Evolutionary conservation across 2,888 invertebrate genomes (phyloP).

Genomic region (Galeopsomyia nigrocyanea): DNA sequence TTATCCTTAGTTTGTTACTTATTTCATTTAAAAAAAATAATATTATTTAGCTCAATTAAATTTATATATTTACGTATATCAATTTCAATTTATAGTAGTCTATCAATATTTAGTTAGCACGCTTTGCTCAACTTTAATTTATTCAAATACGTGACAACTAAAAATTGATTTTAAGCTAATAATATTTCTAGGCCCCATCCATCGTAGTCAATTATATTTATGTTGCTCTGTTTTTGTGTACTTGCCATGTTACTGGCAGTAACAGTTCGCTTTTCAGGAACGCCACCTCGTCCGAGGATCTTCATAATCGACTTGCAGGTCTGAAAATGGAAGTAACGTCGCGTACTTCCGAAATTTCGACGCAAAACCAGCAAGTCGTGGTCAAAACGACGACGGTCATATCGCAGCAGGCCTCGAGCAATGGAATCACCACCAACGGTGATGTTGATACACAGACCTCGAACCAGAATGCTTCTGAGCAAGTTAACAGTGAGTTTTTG

Average conservation of each 20-base stretch:
- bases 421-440: constrained; percentile 64
- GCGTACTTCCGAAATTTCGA: constrained; percentile 65
- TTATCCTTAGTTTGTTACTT: neutral
- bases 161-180: no score
- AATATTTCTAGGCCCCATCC: no score
- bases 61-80: constrained; percentile 15
- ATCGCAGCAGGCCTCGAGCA: constrained; percentile 62
- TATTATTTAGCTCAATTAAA: neutral
- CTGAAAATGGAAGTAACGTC: constrained; percentile 68
- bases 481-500: constrained; percentile 65
- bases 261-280: constrained; percentile 68
- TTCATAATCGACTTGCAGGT: constrained; percentile 65
- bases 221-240: constrained; percentile 46
- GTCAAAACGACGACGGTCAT: constrained; percentile 66
- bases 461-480: constrained; percentile 61
- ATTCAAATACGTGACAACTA: no score
- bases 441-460: constrained; percentile 63
- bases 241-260: constrained; percentile 59
- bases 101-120: no score
- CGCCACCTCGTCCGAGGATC: constrained; percentile 65
- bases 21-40: neutral
- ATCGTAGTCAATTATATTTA: no score
- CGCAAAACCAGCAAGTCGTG: constrained; percentile 65
- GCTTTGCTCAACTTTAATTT: no score
- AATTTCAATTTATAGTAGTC: no score